Conservation (phyloP, 2,888 invertebrate species). For the Neria commutata region DNA sequence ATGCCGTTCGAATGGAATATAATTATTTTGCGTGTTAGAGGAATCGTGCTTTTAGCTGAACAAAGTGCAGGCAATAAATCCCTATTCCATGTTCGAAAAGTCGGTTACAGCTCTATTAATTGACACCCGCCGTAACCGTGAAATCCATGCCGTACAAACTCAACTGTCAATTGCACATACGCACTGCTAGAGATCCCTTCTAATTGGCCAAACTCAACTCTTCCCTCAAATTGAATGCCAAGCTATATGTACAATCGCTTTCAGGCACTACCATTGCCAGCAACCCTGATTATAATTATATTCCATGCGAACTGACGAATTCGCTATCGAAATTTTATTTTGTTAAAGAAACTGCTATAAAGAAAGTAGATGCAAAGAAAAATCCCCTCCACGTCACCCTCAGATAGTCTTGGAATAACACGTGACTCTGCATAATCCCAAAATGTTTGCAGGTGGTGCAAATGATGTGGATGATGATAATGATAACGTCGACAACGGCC, state of each 20-base stretch:
- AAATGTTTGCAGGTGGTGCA: conserved; percentile 59
- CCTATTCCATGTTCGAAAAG: too few species aligned
- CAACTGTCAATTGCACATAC: too few species aligned
- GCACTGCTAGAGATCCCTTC: too few species aligned
- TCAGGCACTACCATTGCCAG: background rate
- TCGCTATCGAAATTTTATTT: conserved; percentile 2
- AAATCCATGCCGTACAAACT: too few species aligned
- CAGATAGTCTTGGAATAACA: conserved; percentile 32
- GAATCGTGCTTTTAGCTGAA: too few species aligned
- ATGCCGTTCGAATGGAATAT: conserved; percentile 1
- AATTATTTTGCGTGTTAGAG: too few species aligned
- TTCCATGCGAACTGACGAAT: conserved; percentile 13
- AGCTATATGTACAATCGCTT: background rate
- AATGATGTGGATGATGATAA: conserved; percentile 28
- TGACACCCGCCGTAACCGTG: too few species aligned
- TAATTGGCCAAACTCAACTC: conserved; percentile 37
- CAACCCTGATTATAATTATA: conserved; percentile 1
- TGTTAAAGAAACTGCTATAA: conserved; percentile 23
- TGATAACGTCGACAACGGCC: background rate
- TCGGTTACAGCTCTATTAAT: too few species aligned
- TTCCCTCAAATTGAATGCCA: conserved; percentile 47
- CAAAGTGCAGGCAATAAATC: too few species aligned
- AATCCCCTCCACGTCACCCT: conserved; percentile 9
- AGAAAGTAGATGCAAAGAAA: conserved; percentile 5
- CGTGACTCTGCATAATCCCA: conserved; percentile 49